Conservation (phyloP, 37 sponge, comb jelly and placozoan species). For the Cladorhizidae sp. region DNA sequence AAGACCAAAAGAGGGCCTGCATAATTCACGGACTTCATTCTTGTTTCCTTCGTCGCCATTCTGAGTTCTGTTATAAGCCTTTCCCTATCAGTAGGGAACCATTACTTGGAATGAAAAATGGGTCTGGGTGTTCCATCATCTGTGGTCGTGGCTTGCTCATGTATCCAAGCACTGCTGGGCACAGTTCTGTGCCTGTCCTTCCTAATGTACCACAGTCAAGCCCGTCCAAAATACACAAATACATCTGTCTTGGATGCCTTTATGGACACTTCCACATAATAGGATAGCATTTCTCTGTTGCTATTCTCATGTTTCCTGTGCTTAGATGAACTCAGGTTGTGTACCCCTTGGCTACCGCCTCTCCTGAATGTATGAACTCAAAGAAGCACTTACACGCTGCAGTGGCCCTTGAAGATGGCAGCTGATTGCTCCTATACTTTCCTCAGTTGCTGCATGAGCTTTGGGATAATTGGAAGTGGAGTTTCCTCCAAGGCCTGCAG, state of each 20-base stretch:
- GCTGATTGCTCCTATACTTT: neutral
- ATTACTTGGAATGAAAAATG: neutral
- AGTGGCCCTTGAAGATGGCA: neutral
- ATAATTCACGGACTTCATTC: neutral
- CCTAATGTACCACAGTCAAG: neutral
- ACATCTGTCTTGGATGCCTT: slow-evolving; percentile 43
- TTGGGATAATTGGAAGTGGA: slow-evolving; percentile 21
- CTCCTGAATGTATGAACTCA: slow-evolving; percentile 36
- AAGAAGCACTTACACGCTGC: slow-evolving; percentile 42
- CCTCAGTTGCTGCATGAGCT: slow-evolving; percentile 1
- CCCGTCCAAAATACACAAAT: slow-evolving; percentile 32
- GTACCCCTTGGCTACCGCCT: slow-evolving; percentile 2
- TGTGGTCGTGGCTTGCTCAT: too few species aligned
- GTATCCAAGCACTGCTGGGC: slow-evolving; percentile 25
- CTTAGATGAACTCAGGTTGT: slow-evolving; percentile 4
- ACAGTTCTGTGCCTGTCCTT: slow-evolving; percentile 3
- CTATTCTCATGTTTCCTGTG: slow-evolving; percentile 21
- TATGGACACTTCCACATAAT: neutral
- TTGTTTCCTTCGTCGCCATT: neutral
- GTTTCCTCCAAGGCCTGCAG: neutral
- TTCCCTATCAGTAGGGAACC: neutral
- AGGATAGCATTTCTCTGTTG: neutral
- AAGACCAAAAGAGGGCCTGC: neutral
- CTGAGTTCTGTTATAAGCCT: neutral
- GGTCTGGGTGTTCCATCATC: too few species aligned